phyloP scores from a whole-genome alignment of 2,797 vertebrate species.

The Anguilla pacifica region DNA sequence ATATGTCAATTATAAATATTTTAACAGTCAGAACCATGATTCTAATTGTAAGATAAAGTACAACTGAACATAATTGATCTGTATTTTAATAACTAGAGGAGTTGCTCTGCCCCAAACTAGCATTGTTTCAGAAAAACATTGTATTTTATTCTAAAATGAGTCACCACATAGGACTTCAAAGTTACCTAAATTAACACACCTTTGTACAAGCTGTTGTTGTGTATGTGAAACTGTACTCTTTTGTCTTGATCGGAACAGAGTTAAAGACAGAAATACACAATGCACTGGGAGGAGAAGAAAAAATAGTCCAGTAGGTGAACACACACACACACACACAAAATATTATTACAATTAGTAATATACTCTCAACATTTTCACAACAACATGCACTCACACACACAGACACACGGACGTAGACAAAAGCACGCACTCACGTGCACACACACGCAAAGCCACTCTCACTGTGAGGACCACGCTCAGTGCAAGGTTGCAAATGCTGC shows the following conservation, averaged over 20 bases:
- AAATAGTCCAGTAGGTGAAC: slow-evolving; percentile 25
- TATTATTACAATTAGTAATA: slow-evolving; percentile 41
- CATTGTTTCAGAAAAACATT: too few species aligned
- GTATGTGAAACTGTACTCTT: not conserved
- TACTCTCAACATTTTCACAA: not conserved
- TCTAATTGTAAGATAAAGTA: too few species aligned
- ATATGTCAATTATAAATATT: too few species aligned
- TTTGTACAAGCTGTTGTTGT: not conserved
- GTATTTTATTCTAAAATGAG: too few species aligned
- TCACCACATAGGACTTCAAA: too few species aligned
- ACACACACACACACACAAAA: slow-evolving; percentile 45
- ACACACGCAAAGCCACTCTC: slow-evolving; percentile 45
- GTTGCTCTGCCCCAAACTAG: too few species aligned
- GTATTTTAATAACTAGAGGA: too few species aligned
- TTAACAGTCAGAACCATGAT: too few species aligned
- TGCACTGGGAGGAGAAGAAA: not conserved
- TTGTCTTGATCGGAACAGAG: slow-evolving; percentile 19
- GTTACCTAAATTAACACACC: not conserved
- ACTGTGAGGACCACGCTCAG: slow-evolving; percentile 37
- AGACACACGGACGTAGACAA: not conserved
- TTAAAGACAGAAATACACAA: not conserved
- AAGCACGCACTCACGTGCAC: not conserved
- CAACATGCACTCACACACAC: not conserved
- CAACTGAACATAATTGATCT: too few species aligned
- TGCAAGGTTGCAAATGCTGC: not conserved